These are phyloP conservation scores for Beroe forskalii DNA, from an alignment of 37 sponge, comb jelly and placozoan genomes.

Conservation along the genomic window DNA sequence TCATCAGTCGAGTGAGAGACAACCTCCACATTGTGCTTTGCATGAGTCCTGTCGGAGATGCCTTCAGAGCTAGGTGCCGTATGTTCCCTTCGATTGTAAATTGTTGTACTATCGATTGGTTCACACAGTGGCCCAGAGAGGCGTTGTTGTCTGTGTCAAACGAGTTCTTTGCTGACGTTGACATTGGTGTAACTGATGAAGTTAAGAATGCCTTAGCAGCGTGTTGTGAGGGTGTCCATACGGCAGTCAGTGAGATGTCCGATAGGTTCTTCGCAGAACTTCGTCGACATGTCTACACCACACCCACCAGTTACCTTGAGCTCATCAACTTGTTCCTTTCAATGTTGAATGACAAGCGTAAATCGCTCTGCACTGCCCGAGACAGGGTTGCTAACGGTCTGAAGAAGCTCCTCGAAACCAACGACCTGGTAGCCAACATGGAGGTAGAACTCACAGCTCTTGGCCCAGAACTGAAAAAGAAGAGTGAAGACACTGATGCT, in stretches of 20 bases:
- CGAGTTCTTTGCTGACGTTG: conserved; percentile 91
- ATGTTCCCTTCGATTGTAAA: conserved; percentile 99
- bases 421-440: conserved; percentile 92
- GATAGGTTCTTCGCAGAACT: conserved; percentile 93
- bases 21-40: conserved; percentile 96
- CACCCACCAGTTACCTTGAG: conserved; percentile 98
- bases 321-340: conserved; percentile 91
- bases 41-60: conserved; percentile 99
- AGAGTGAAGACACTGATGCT: conserved; percentile 81
- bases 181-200: conserved; percentile 79
- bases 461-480: conserved; percentile 86
- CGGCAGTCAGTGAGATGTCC: conserved; percentile 85
- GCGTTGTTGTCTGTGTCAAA: conserved; percentile 94
- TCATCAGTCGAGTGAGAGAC: conserved; percentile 88
- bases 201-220: conserved; percentile 71
- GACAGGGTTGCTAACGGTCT: conserved; percentile 93
- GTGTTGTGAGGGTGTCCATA: conserved; percentile 96
- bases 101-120: conserved; percentile 99
- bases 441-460: conserved; percentile 92
- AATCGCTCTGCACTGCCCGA: conserved; percentile 78
- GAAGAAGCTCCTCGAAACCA: conserved; percentile 94
- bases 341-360: conserved; percentile 94
- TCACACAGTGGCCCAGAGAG: conserved; percentile 97
- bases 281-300: conserved; percentile 92
- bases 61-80: conserved; percentile 89